Conservation (phyloP, 2,113 vertebrate species). For the Malurus melanocephalus region DNA sequence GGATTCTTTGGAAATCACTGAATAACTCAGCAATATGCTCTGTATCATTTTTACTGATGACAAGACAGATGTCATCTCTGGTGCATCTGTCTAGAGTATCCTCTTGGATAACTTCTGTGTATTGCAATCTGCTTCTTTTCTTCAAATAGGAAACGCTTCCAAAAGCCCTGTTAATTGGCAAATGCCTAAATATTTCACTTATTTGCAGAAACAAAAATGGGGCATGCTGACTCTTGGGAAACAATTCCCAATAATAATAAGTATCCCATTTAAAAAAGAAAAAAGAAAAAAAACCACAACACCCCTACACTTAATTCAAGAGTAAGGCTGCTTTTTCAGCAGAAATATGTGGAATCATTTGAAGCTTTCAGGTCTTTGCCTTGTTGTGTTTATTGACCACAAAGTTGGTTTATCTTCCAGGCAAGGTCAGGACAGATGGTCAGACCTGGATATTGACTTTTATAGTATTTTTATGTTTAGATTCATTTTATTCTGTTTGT, state of each 20-base stretch:
- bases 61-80: slow-evolving; percentile 44
- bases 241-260: not conserved
- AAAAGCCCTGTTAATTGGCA: not conserved
- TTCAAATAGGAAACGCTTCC: not conserved
- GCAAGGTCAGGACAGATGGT: slow-evolving; percentile 46
- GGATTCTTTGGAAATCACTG: slow-evolving; percentile 49
- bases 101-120: slow-evolving; percentile 35
- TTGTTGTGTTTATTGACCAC: slow-evolving; percentile 41
- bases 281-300: not conserved
- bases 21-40: slow-evolving; percentile 57
- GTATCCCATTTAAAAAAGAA: not conserved
- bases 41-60: slow-evolving; percentile 60
- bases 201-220: not conserved
- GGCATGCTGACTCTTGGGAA: not conserved
- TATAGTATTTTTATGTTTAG: slow-evolving; percentile 55
- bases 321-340: not conserved
- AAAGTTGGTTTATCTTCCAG: slow-evolving; percentile 47
- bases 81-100: slow-evolving; percentile 53
- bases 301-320: not conserved
- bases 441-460: slow-evolving; percentile 43
- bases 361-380: slow-evolving; percentile 19
- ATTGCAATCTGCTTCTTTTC: slow-evolving; percentile 11
- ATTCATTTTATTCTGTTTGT: slow-evolving; percentile 63
- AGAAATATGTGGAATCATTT: not conserved
- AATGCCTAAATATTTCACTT: not conserved